Base-by-base conservation (phyloP, 2,797 vertebrate species). In the Neosilurus mollespiculum region DNA sequence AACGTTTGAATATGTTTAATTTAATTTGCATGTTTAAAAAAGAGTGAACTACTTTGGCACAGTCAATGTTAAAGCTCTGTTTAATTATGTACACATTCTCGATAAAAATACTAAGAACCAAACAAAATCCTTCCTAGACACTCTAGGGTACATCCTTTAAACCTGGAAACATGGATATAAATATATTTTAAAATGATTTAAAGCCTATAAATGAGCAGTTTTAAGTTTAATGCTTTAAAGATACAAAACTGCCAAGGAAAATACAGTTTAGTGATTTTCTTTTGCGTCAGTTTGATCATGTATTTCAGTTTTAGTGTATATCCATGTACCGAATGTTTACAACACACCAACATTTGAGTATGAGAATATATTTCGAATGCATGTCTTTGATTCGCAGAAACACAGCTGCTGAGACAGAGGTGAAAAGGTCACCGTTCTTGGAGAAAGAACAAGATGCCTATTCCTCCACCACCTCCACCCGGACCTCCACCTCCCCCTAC, bases 401-500 rank as follows among this genome's bases (percentile, higher is more conserved):
- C 30, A 26, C 20, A 78, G 53, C n/a, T 58, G 34, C 61, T 53
- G 83, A 83, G 70, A 85, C 79, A 82, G 66, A 78, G 83, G 59
- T 26, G 61, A 73, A n/a, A 8, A 43, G 43, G 37, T 65, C 22
- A 26, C 67, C 79, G 14, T 80, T 66, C 81, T 84, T 65, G 69
- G 81, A 90, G 89, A 90, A 87, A 71, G 82, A 84, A 89, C 94
- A 96, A 89, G 91, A 99, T 99, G 97, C 97, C 97, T 15, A 95
- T 96, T 90, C 96, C 97, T 89, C 96, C 96, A 22, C 96, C 96
- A 1, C 96, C 96, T 0, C 97, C 96, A 0, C 97, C 93, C 2
- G 94, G 96, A 83, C 97, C 97, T 73, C 97, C 97, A 0, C 97
- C 97, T 0, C 97, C 96, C 81, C 96, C 97, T 76, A 93, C 94